phyloP scores from a whole-genome alignment of 1,140 invertebrate species.

The Tetramorium alpestre region DNA sequence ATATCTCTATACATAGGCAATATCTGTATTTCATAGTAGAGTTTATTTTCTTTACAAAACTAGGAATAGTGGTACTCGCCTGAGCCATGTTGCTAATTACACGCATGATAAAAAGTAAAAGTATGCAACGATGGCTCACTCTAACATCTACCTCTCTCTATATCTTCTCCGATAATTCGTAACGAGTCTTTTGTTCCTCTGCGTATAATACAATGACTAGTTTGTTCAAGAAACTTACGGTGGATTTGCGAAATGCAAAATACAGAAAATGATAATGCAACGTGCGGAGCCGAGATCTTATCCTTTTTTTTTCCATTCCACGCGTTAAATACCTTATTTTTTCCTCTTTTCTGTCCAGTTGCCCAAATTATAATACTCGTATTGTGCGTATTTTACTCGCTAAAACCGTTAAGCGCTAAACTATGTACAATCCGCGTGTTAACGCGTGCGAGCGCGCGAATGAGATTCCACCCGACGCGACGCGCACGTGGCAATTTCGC shows the following conservation, averaged over 20 bases:
- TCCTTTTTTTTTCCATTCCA: background rate
- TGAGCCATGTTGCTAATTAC: slow-evolving; percentile 68
- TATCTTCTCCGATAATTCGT: slow-evolving; percentile 56
- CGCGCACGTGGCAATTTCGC: slow-evolving; percentile 38
- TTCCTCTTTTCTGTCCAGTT: background rate
- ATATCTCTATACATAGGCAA: slow-evolving; percentile 83
- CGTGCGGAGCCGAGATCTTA: slow-evolving; percentile 10
- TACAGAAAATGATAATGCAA: slow-evolving; percentile 68
- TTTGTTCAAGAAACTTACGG: slow-evolving; percentile 80
- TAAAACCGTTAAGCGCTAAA: slow-evolving; percentile 33
- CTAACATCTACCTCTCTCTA: slow-evolving; percentile 24
- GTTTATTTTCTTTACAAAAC: slow-evolving; percentile 80
- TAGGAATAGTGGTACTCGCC: slow-evolving; percentile 78
- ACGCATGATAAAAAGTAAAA: slow-evolving; percentile 48
- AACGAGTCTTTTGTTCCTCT: slow-evolving; percentile 60
- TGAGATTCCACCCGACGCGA: background rate
- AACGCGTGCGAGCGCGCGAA: slow-evolving; percentile 38
- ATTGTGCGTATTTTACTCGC: slow-evolving; percentile 36
- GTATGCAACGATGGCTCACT: slow-evolving; percentile 47
- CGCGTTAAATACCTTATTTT: slow-evolving; percentile 9
- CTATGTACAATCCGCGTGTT: slow-evolving; percentile 60
- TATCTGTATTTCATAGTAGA: slow-evolving; percentile 76
- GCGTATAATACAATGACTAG: slow-evolving; percentile 81
- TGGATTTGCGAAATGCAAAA: slow-evolving; percentile 65
- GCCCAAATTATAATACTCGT: slow-evolving; percentile 62